A percentile compares a stretch with the other conserved stretches of the same genome.
Evolutionary conservation across 2,888 invertebrate genomes (phyloP).

Genomic region (Acanthosepion pharaonis): DNA sequence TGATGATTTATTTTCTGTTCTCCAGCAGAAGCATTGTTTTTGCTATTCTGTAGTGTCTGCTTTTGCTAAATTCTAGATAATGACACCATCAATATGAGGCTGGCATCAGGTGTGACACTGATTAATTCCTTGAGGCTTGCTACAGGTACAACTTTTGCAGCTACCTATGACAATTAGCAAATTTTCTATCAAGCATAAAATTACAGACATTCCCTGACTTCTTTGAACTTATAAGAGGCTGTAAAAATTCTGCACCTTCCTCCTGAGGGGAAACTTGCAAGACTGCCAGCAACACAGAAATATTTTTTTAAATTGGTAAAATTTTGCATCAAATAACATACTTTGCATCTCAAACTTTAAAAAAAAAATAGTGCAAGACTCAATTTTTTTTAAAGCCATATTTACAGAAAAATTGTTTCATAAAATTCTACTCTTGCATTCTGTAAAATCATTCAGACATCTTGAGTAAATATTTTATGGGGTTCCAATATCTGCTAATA

Average conservation of each 20-base stretch:
- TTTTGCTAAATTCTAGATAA: not conserved
- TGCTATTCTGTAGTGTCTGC: not conserved
- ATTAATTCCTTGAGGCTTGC: constrained; percentile 18
- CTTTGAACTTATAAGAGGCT: not conserved
- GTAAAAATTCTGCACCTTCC: not conserved
- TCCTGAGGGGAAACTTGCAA: not conserved
- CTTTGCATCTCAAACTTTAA: no score
- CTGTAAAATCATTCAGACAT: no score
- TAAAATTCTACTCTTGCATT: no score
- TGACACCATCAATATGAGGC: not conserved
- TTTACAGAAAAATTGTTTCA: no score
- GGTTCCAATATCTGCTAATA: no score
- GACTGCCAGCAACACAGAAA: not conserved
- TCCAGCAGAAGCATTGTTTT: not conserved
- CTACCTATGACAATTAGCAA: not conserved
- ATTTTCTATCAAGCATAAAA: not conserved
- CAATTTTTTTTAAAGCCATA: no score
- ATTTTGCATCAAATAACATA: not conserved
- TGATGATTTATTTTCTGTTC: not conserved
- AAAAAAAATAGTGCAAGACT: no score
- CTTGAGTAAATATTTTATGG: no score
- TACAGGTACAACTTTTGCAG: constrained; percentile 16
- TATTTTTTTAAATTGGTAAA: not conserved
- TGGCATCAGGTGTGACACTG: constrained; percentile 23
- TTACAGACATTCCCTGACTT: not conserved